Evolutionary conservation across 1,140 invertebrate genomes (phyloP), one percentile per base, ranked within the genome.

Genomic region (Sycophaga agraensis): DNA sequence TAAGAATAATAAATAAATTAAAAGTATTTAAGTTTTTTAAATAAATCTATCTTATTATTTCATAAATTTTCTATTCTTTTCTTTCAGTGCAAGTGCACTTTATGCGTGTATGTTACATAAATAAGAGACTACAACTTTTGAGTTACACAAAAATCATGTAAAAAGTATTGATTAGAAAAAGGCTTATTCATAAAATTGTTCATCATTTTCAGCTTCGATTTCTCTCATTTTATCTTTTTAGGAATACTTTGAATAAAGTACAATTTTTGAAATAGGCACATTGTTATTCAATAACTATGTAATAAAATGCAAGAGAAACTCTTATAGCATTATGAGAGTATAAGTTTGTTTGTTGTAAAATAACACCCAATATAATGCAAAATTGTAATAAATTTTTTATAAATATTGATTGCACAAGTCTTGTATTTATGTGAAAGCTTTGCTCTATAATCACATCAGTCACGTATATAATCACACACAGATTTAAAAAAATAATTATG

Each of bases 401-500:
- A 9, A 59, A 14, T 59, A 54, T 55, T 42, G 43, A 54, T 54
- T 61, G 59, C 48, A 54, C 42, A 43, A 61, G 19, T 48, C 34
- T 54, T 37, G 46, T 37, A 24, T 42, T 54, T 46, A 46, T 54
- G 50, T 39, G 51, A 59, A 22, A 39, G 16, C 16, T 55, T 55
- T 48, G 8, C 9, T 61, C 11, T n/a, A n/a, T 3, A 62, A 62
- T 55, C 46, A 53, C 54, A 51, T 63, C 61, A 63, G 61, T 53
- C 61, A 43, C 60, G 35, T 56, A 51, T 46, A 55, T 48, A 50
- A 63, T 63, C 48, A 63, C 61, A 63, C 58, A 39, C 26, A 51
- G 46, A 58, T 57, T 63, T 63, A 51, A 45, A 63, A 62, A 63
- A 57, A 63, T 63, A 62, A 62, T 62, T 56, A 21, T 42, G 60